A percentile compares a stretch with the other conserved stretches of the same genome.
Conservation (phyloP, 2,113 vertebrate genomes). For the Tychaedon coryphoeus region DNA sequence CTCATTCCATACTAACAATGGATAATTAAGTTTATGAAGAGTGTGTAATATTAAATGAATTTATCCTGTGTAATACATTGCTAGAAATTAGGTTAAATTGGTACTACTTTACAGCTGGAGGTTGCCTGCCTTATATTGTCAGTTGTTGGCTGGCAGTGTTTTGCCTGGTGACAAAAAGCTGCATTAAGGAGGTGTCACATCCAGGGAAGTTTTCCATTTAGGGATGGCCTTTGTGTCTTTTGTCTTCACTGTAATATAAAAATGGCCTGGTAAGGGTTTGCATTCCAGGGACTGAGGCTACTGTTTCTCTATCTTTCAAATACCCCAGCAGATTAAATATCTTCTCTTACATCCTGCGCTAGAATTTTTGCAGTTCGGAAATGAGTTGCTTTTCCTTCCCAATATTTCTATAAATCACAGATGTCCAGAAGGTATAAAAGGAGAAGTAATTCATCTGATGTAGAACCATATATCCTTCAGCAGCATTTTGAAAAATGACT, state of each 20-base stretch:
- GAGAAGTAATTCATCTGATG: not conserved
- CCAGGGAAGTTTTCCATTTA: not conserved
- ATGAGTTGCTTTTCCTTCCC: not conserved
- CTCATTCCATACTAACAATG: not conserved
- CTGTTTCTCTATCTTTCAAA: not conserved
- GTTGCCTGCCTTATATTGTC: not conserved
- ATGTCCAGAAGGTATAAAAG: not conserved
- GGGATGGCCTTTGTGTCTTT: rapidly evolving
- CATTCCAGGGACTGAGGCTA: not conserved
- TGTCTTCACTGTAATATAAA: not conserved
- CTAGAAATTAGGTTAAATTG: not conserved
- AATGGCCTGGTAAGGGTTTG: not conserved
- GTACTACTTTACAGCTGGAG: not conserved
- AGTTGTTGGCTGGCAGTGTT: not conserved
- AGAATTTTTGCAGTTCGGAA: not conserved
- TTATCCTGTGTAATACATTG: not conserved
- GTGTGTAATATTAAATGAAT: not conserved
- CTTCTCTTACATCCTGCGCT: not conserved
- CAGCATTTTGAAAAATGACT: not conserved
- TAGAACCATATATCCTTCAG: not conserved
- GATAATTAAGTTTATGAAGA: not conserved
- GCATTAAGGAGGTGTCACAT: not conserved
- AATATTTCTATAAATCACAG: not conserved
- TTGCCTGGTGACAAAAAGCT: not conserved
- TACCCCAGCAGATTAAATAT: not conserved